Evolutionary conservation across 2,113 vertebrate genomes (phyloP).

Genomic region (Vanacampus margaritifer): DNA sequence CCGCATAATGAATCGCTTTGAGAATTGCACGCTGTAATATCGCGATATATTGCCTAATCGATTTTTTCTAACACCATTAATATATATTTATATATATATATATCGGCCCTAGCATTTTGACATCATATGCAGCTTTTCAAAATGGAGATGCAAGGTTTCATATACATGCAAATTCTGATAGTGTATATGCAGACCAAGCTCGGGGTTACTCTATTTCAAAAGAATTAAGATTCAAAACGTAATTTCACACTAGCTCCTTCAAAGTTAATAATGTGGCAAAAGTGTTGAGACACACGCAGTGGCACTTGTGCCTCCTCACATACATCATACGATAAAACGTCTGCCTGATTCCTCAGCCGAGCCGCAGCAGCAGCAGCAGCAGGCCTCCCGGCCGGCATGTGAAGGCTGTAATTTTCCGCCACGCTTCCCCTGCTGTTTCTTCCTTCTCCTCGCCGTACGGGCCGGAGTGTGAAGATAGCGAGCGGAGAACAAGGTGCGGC

Average conservation of each 20-base stretch:
- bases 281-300: conserved; percentile 3
- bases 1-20: no score
- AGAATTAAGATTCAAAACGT: not conserved
- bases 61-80: no score
- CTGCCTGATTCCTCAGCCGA: conserved; percentile 55
- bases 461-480: conserved; percentile 52
- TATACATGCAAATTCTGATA: no score
- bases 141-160: no score
- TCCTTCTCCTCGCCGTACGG: conserved; percentile 53
- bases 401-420: conserved; percentile 74
- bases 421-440: conserved; percentile 70
- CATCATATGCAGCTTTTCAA: no score
- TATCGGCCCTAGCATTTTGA: no score
- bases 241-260: conserved; percentile 2
- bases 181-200: no score
- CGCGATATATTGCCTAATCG: no score
- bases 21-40: no score
- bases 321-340: conserved; percentile 39
- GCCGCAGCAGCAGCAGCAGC: conserved; percentile 55
- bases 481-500: conserved; percentile 62
- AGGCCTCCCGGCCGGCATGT: conserved; percentile 66
- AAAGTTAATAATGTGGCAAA: conserved; percentile 5
- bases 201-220: not conserved
- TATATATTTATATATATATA: no score
- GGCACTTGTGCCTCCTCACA: conserved; percentile 21